These are phyloP conservation scores for Athripsodes cinereus DNA, from an alignment of 2,888 invertebrate species.

Conservation along the genomic window DNA sequence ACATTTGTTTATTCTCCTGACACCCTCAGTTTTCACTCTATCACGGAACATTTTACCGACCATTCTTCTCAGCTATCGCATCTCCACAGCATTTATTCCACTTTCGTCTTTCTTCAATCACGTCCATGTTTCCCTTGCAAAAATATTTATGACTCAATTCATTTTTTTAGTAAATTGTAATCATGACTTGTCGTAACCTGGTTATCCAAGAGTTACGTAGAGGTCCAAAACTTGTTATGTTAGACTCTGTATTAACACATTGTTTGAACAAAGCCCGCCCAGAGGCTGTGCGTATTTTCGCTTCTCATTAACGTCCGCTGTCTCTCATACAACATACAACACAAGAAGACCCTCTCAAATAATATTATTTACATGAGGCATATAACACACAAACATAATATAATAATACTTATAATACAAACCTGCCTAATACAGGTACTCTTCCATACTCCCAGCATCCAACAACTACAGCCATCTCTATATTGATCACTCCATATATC, in stretches of 20 bases:
- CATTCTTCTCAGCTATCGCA: no score
- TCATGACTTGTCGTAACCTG: no score
- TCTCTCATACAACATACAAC: conserved; percentile 13
- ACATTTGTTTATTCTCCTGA: no score
- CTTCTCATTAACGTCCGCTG: conserved; percentile 19
- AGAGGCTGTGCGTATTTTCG: conserved; percentile 20
- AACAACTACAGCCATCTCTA: background rate
- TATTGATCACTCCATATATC: background rate
- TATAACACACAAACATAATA: background rate
- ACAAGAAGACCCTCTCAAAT: background rate
- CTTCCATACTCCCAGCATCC: conserved; percentile 11
- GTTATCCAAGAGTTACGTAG: no score
- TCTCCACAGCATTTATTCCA: no score
- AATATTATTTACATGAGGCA: background rate
- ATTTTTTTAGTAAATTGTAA: no score
- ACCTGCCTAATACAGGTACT: background rate
- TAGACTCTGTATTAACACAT: background rate
- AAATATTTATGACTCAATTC: no score
- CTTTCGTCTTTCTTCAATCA: no score
- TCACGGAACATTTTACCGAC: no score
- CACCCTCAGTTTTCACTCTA: no score
- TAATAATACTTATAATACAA: background rate
- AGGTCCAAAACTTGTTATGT: background rate
- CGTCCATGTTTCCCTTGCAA: no score
- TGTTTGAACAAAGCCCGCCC: conserved; percentile 22